phyloP scores from a whole-genome alignment of 2,888 invertebrate species.

The Coenonympha arcania region DNA sequence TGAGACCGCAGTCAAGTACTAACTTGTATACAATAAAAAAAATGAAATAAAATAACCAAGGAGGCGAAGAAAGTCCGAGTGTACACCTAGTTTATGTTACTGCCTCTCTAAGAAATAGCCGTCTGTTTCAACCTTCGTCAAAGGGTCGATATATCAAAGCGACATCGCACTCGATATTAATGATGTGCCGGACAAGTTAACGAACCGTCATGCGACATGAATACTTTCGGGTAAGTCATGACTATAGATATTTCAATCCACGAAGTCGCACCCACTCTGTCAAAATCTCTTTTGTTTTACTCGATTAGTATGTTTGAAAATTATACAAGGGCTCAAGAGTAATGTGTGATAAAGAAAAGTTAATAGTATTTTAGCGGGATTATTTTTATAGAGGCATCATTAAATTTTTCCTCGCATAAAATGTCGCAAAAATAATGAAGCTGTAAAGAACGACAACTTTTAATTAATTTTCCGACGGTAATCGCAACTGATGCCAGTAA shows the following conservation, averaged over 20 bases:
- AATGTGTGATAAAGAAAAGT: neutral
- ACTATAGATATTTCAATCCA: too few relatives aligned
- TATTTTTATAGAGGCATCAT: neutral
- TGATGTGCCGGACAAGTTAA: slow-evolving; percentile 1
- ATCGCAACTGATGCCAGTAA: neutral
- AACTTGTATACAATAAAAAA: too few relatives aligned
- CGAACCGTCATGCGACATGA: neutral
- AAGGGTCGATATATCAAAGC: slow-evolving; percentile 32
- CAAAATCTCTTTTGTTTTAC: too few relatives aligned
- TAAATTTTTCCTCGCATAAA: neutral
- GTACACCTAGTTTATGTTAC: too few relatives aligned
- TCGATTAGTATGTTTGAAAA: too few relatives aligned
- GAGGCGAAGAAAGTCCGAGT: too few relatives aligned
- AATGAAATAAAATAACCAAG: too few relatives aligned
- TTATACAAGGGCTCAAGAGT: too few relatives aligned
- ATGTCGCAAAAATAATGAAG: neutral
- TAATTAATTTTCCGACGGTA: slow-evolving; percentile 2
- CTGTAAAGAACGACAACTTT: neutral
- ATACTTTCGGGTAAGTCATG: neutral
- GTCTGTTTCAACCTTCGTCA: slow-evolving; percentile 36
- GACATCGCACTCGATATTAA: slow-evolving; percentile 9
- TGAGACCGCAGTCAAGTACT: too few relatives aligned
- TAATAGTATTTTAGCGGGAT: neutral
- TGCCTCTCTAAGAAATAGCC: slow-evolving; percentile 33
- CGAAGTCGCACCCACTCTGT: too few relatives aligned